Percentiles rank a stretch among this genome's conserved stretches.
phyloP scores from a whole-genome alignment of 2,888 invertebrate species.

The Chydorus sphaericus region DNA sequence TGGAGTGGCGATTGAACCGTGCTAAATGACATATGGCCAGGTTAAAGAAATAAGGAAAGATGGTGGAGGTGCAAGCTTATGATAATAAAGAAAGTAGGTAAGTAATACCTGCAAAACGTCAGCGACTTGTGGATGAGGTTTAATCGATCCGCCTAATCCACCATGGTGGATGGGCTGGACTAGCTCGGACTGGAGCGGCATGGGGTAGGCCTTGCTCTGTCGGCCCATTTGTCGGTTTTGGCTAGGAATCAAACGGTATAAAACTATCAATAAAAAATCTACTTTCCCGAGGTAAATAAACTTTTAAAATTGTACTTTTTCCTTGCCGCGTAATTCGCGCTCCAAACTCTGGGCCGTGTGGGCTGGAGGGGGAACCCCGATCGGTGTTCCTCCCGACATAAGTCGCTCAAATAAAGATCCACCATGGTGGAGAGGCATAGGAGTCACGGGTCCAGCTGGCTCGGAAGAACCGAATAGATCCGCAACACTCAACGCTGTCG shows the following conservation, averaged over 20 bases:
- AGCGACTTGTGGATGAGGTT: not conserved
- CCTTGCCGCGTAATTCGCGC: constrained; percentile 5
- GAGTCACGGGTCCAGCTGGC: not conserved
- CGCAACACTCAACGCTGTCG: not conserved
- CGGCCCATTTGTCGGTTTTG: not conserved
- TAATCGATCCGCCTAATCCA: not conserved
- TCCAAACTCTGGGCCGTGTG: constrained; percentile 8
- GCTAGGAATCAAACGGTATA: not conserved
- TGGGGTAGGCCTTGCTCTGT: not conserved
- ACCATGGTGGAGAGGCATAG: not conserved
- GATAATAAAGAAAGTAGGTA: not conserved
- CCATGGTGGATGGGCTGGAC: not conserved
- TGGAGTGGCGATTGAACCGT: not conserved
- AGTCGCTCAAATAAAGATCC: constrained; percentile 5
- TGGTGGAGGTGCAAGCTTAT: too few species aligned
- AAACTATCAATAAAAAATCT: not conserved
- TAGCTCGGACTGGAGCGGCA: not conserved
- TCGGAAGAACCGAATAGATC: constrained; percentile 12
- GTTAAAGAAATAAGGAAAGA: not conserved
- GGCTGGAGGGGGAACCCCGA: constrained; percentile 8
- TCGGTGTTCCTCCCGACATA: constrained; percentile 7
- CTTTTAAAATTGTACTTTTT: not conserved
- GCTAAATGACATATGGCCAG: not conserved
- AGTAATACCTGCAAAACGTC: not conserved
- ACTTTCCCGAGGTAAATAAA: not conserved